phyloP scores from a whole-genome alignment of 2,888 invertebrate species.

The Neuroscelio doddi region DNA sequence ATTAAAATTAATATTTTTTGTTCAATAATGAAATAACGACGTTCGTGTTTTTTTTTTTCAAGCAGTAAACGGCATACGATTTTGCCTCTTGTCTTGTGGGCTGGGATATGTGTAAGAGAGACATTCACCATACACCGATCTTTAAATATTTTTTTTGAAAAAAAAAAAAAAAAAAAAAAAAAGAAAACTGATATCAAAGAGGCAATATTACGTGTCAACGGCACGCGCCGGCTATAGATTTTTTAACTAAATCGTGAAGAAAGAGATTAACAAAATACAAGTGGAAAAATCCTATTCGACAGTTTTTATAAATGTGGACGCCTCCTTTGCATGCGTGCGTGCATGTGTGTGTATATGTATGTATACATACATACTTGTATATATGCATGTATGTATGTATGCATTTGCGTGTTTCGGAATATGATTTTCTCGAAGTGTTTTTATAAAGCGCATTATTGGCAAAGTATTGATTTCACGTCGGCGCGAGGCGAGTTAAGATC shows the following conservation, averaged over 20 bases:
- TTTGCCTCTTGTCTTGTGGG: too few species aligned
- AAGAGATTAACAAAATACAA: conserved; percentile 5
- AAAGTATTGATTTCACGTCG: not conserved
- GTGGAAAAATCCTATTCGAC: conserved; percentile 20
- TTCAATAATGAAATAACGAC: too few species aligned
- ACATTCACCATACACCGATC: too few species aligned
- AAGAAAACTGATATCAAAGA: too few species aligned
- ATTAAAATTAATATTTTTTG: conserved; percentile 23
- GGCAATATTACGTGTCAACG: too few species aligned
- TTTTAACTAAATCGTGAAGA: not conserved
- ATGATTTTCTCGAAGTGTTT: conserved; percentile 31
- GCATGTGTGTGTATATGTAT: conserved; percentile 30
- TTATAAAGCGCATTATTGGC: conserved; percentile 15
- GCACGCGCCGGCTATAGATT: not conserved
- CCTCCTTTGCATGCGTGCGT: conserved; percentile 15
- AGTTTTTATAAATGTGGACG: conserved; percentile 35
- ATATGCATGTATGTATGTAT: conserved; percentile 35
- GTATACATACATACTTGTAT: conserved; percentile 10
- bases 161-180: too few species aligned
- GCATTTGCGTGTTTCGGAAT: conserved; percentile 25
- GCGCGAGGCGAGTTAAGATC: conserved; percentile 6
- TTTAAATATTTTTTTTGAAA: too few species aligned
- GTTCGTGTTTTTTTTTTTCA: too few species aligned
- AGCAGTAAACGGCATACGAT: too few species aligned
- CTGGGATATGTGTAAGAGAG: too few species aligned